Base-by-base conservation (phyloP, 2,113 vertebrate species). In the Alectura lathami region DNA sequence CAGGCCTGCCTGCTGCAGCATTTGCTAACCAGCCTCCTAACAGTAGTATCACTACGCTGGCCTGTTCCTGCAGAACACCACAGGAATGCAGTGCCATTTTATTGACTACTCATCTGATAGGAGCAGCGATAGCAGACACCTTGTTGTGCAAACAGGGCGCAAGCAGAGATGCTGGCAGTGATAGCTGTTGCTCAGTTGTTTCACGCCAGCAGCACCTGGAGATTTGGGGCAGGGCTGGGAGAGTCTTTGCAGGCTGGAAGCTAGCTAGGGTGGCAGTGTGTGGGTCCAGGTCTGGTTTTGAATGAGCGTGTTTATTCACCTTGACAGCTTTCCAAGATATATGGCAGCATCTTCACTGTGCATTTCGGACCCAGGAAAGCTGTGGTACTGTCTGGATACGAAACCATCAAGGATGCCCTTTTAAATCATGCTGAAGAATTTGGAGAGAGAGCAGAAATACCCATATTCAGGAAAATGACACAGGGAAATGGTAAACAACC, bases 321-420 rank as follows among this genome's bases (percentile, higher is more conserved):
- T 24, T 83, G 59, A 85, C 84, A 99, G 99, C 97, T 99, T n/a
- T 98, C 98, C 60, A 97, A 98, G 95, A 96, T 94, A 69, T 98
- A 99, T 14, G 98, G 98, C 9, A 97, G 97, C 0, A 83, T 99
- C 56, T 99, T 98, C 73, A 98, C 97, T 2, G 94, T 99, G 38
- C 91, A 98, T 69, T 93, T 99, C 59, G 98, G 98, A 34, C 94
- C 97, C 27, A 97, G 93, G 66, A 98, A 97, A 93, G 96, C 95
- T 6, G 98, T 99, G 72, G 98, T 98, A 8, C 94, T 99, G 70
- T 95, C 98, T 17, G 98, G 98, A 6, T 98, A 98, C 17, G 95
- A 98, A 83, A 79, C 97, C 18, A 98, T 99, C 84, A 98, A 97
- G 90, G 96, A 98, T 47, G 98, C 98, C 48, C 96, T 99, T 72